Evolutionary conservation across 2,888 invertebrate species (phyloP), one percentile per base, ranked within the genome.

Genomic region (Anaspis maculata): DNA sequence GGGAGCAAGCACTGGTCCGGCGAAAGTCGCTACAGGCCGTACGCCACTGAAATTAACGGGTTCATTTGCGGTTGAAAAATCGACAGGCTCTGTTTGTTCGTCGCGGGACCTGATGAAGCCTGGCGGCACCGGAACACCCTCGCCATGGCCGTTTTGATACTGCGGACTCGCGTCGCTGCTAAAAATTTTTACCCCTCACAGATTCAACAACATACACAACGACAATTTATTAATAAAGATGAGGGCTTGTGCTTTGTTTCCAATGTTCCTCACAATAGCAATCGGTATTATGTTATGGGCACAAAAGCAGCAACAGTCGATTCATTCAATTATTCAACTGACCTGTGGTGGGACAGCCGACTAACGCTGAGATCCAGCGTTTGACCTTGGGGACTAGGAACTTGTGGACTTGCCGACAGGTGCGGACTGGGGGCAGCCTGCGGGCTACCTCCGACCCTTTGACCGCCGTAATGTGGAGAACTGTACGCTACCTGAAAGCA

Each of bases 321-420:
- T 25, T 25, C 5, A 19, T 19, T 19, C 5, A 19, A 19, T 5
- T 19, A 19, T 19, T 5, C 19, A 15, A 25, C 26, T 19, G 32
- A 87, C 86, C 87, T 85, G 74, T 86, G 85, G 74, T 86, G 85
- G 62, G 82, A 79, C 66, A 87, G 76, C 67, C 86, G 76, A 67
- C 83, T 86, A 54, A 89, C 87, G 68, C 87, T 87, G 64, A 88
- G 78, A 72, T 89, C 88, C 65, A 88, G 74, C 54, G 88, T 88
- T 67, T 89, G 88, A 54, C 88, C 88, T 71, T 88, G 88, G 44
- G 88, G 88, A 71, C 87, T 88, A 59, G 88, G 87, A 68, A 87
- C 87, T 73, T 87, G 86, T 46, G 87, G 87, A 70, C 87, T 87
- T 59, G 86, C 82, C 48, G 85, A 79, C 52, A 82, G 76, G 61